phyloP scores from a whole-genome alignment of 2,797 vertebrate species.

The Chrysocyon brachyurus region DNA sequence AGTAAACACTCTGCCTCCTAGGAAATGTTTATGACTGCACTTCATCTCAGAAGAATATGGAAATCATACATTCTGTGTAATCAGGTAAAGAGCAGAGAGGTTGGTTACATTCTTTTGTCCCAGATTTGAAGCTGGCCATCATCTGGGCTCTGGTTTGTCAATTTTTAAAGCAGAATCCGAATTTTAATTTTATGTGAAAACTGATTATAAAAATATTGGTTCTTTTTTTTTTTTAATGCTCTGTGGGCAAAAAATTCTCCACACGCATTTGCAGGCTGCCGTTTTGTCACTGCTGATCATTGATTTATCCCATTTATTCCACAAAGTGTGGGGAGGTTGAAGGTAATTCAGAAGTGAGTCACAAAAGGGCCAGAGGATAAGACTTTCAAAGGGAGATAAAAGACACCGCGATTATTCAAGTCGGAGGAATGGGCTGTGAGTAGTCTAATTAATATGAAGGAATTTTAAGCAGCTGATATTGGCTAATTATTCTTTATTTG shows the following conservation, averaged over 20 bases:
- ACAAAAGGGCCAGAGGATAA: background rate
- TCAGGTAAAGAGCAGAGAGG: background rate
- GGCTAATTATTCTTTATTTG: background rate
- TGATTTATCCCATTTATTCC: background rate
- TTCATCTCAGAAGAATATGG: background rate
- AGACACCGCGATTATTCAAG: background rate
- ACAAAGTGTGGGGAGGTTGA: background rate
- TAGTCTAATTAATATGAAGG: background rate
- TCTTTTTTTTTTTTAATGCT: background rate
- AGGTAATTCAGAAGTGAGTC: background rate
- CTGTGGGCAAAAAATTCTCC: background rate
- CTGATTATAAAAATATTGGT: background rate
- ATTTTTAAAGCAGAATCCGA: background rate
- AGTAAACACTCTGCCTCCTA: background rate
- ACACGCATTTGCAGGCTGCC: background rate
- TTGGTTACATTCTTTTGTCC: background rate
- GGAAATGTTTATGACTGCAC: background rate
- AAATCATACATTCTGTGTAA: background rate
- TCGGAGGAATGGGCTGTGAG: background rate
- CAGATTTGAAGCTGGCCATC: background rate
- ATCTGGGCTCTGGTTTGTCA: background rate
- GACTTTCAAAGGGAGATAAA: background rate
- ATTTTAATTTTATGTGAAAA: background rate
- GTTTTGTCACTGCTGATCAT: background rate
- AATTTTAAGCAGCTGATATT: conserved; percentile 5